phyloP scores from a whole-genome alignment of 2,797 vertebrate genomes.

The Pangasius mekongensis region DNA sequence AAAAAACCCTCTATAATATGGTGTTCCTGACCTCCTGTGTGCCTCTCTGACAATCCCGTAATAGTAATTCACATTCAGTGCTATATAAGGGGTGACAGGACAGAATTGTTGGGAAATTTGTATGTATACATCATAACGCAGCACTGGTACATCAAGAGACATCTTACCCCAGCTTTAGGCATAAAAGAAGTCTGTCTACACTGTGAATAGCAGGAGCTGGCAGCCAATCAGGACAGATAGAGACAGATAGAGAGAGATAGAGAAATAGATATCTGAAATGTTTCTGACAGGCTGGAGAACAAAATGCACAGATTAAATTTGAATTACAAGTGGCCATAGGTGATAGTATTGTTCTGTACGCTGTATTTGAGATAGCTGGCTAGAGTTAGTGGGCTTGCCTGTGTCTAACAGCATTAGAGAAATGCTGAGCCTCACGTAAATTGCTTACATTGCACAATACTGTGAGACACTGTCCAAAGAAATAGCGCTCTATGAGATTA shows the following conservation, averaged over 20 bases:
- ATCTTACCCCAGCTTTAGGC: neutral
- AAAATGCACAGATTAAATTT: conserved; percentile 5
- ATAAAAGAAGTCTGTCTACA: neutral
- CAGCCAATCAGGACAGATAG: neutral
- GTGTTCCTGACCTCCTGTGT: neutral
- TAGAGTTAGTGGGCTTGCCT: neutral
- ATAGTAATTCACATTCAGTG: neutral
- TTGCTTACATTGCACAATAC: neutral
- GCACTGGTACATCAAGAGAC: neutral
- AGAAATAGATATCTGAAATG: neutral
- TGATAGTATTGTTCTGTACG: neutral
- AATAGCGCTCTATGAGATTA: neutral
- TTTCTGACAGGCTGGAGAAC: neutral
- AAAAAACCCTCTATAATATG: neutral
- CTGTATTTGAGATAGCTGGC: neutral
- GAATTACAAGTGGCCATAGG: neutral
- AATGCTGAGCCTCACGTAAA: neutral
- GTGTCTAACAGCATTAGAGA: neutral
- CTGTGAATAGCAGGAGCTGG: neutral
- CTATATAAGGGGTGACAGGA: neutral
- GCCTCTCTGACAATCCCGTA: neutral
- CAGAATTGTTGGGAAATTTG: neutral
- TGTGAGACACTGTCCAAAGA: neutral
- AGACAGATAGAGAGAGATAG: neutral
- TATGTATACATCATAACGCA: neutral